A percentile compares a stretch with the other conserved stretches of the same genome.
phyloP scores from a whole-genome alignment of 2,888 invertebrate genomes.

The Cheilosia vulpina region DNA sequence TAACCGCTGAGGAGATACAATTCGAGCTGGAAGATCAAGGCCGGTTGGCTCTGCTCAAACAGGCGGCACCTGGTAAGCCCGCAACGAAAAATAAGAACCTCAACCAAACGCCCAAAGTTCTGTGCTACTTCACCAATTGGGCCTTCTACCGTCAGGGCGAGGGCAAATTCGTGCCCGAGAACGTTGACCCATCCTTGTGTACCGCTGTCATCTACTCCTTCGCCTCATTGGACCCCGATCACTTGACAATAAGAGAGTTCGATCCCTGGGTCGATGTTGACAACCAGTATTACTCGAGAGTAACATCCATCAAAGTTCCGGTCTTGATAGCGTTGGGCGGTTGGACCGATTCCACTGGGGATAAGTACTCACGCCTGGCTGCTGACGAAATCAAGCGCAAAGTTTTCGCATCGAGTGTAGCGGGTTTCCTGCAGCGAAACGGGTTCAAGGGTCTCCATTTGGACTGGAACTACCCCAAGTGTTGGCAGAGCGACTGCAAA shows the following conservation, averaged over 20 bases:
- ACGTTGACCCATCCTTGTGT: slow-evolving; percentile 91
- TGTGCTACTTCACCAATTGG: slow-evolving; percentile 96
- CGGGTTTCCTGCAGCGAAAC: slow-evolving; percentile 89
- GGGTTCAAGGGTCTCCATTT: slow-evolving; percentile 94
- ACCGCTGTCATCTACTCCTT: slow-evolving; percentile 96
- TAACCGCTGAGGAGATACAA: slow-evolving; percentile 78
- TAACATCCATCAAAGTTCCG: slow-evolving; percentile 87
- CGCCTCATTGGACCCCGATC: slow-evolving; percentile 92
- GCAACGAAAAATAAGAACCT: slow-evolving; percentile 77
- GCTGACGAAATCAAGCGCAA: slow-evolving; percentile 87
- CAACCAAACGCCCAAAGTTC: slow-evolving; percentile 85
- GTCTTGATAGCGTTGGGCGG: slow-evolving; percentile 95
- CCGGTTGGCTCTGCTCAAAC: slow-evolving; percentile 78
- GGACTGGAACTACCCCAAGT: slow-evolving; percentile 97
- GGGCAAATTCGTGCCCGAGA: slow-evolving; percentile 94
- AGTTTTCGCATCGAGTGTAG: slow-evolving; percentile 88
- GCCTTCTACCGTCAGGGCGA: slow-evolving; percentile 92
- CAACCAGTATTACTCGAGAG: slow-evolving; percentile 92
- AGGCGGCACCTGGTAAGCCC: slow-evolving; percentile 2
- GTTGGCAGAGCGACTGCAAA: slow-evolving; percentile 95
- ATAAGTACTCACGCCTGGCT: slow-evolving; percentile 93
- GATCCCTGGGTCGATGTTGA: slow-evolving; percentile 95
- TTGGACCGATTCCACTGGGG: slow-evolving; percentile 96
- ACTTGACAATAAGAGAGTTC: slow-evolving; percentile 90
- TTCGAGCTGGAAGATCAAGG: slow-evolving; percentile 78